phyloP scores from a whole-genome alignment of 2,113 vertebrate genomes.

The Ramphastos sulfuratus region DNA sequence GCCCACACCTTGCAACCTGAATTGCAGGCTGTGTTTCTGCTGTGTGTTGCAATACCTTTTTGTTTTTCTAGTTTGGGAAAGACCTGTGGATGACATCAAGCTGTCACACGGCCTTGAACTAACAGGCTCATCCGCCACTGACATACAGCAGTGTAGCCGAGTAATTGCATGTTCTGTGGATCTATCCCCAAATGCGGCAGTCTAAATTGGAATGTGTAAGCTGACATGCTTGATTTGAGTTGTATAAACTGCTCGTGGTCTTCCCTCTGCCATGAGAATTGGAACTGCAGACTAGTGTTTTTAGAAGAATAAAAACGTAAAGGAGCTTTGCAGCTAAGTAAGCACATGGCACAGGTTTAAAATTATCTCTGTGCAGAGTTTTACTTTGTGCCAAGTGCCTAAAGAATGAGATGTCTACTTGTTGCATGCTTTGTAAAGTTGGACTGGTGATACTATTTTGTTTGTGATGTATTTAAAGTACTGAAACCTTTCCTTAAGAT shows the following conservation, averaged over 20 bases:
- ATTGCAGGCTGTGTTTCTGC: background rate
- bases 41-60: background rate
- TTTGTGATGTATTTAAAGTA: constrained; percentile 13
- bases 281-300: background rate
- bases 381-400: background rate
- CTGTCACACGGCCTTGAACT: background rate
- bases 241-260: background rate
- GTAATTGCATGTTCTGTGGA: background rate
- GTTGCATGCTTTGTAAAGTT: background rate
- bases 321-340: background rate
- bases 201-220: background rate
- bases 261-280: background rate
- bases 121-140: background rate
- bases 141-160: background rate
- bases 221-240: background rate
- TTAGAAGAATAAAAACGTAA: background rate
- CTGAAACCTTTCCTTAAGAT: constrained; percentile 9
- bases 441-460: background rate
- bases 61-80: background rate
- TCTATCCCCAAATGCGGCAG: background rate
- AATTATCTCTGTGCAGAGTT: background rate
- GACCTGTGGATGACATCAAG: background rate
- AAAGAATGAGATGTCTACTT: background rate
- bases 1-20: background rate
- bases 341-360: background rate